Percentiles rank a stretch among this genome's conserved stretches.
Conservation (phyloP, 2,113 vertebrate genomes). For the Poicephalus gulielmi region DNA sequence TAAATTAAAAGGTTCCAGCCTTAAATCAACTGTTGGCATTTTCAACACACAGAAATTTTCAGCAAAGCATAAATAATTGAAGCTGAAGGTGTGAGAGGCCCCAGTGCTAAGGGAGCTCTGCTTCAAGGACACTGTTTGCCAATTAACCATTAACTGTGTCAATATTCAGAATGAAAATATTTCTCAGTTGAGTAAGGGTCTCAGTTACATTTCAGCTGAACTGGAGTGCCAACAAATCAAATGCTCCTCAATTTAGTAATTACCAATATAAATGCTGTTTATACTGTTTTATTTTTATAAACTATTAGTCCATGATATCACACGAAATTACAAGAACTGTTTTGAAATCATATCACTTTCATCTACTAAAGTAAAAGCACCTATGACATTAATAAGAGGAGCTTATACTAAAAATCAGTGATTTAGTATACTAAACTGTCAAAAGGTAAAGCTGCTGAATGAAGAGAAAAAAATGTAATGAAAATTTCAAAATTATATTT, state of each 20-base stretch:
- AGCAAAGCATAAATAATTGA: not conserved
- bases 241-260: not conserved
- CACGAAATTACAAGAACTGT: not conserved
- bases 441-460: not conserved
- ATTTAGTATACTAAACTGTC: not conserved
- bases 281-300: not conserved
- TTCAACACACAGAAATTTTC: not conserved
- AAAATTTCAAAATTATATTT: not conserved
- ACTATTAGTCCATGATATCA: not conserved
- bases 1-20: not conserved
- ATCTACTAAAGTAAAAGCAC: not conserved
- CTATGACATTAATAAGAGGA: not conserved
- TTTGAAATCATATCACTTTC: not conserved
- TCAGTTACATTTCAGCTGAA: not conserved
- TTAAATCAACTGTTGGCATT: not conserved
- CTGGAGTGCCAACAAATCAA: not conserved
- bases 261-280: not conserved
- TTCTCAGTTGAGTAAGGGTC: not conserved
- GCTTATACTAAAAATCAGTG: not conserved
- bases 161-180: not conserved
- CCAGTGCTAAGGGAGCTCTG: not conserved
- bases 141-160: not conserved
- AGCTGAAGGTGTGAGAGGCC: not conserved
- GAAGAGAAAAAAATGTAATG: not conserved
- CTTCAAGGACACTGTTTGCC: not conserved